Percentiles rank a stretch among this genome's conserved stretches.
Evolutionary conservation across 2,113 vertebrate genomes (phyloP).

Genomic region (Psilopsiagon aymara): DNA sequence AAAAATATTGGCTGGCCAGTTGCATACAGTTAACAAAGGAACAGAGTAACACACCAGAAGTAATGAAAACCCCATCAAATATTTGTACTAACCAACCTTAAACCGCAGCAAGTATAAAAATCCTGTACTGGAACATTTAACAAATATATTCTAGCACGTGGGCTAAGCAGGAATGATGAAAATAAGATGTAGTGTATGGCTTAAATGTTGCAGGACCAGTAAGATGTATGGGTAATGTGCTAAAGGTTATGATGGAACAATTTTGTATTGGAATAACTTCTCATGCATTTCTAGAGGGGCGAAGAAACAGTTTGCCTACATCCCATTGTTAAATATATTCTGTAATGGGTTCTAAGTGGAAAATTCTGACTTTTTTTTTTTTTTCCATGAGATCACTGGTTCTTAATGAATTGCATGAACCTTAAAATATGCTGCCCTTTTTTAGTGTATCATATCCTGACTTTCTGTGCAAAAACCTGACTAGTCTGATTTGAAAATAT

Average conservation of each 20-base stretch:
- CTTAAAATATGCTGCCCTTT: background rate
- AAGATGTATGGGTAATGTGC: background rate
- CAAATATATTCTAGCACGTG: background rate
- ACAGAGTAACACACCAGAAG: background rate
- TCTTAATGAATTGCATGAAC: background rate
- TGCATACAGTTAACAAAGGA: background rate
- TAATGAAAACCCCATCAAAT: background rate
- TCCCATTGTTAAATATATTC: background rate
- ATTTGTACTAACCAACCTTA: background rate
- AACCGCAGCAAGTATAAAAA: background rate
- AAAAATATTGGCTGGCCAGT: background rate
- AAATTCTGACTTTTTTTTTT: background rate
- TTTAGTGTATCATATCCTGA: background rate
- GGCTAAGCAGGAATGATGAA: background rate
- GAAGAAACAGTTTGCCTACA: background rate
- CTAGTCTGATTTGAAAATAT: background rate
- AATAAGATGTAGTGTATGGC: background rate
- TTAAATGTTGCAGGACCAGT: background rate
- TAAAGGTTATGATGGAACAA: background rate
- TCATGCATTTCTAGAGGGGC: background rate
- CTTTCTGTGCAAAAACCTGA: background rate
- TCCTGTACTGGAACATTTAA: background rate
- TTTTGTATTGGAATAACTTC: background rate
- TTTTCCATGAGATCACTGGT: background rate
- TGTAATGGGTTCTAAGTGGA: background rate